phyloP scores from a whole-genome alignment of 2,888 invertebrate species.

The Tachina grossa region DNA sequence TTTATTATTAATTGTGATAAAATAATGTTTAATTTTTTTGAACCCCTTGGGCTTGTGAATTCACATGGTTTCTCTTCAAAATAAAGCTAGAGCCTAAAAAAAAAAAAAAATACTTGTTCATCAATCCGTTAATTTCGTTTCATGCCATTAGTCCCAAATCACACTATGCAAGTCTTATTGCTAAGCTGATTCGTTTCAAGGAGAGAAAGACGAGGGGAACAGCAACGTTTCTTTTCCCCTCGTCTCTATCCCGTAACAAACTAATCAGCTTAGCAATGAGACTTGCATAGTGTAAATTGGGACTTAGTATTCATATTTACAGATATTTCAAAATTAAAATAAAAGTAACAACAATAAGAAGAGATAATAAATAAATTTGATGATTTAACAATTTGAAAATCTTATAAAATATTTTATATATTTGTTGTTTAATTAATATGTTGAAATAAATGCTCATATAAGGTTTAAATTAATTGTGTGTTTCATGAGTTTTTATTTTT shows the following conservation, averaged over 20 bases:
- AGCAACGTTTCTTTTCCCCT: too few relatives aligned
- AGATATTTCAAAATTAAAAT: not conserved
- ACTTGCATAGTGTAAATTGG: too few relatives aligned
- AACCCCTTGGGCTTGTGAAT: not conserved
- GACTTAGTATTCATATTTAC: not conserved
- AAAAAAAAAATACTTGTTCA: conserved; percentile 33
- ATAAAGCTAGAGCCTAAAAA: not conserved
- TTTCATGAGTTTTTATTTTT: conserved; percentile 42
- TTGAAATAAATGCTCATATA: conserved; percentile 33
- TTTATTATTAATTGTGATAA: too few relatives aligned
- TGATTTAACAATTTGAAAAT: conserved; percentile 40
- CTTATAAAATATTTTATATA: not conserved
- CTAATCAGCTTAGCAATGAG: too few relatives aligned
- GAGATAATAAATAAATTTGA: not conserved
- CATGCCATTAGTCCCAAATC: too few relatives aligned
- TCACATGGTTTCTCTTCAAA: not conserved
- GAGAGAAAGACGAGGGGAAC: too few relatives aligned
- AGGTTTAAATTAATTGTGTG: conserved; percentile 55
- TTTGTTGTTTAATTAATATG: conserved; percentile 9
- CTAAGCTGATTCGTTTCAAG: too few relatives aligned
- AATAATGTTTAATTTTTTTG: too few relatives aligned
- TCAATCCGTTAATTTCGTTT: conserved; percentile 56
- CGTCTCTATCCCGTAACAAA: too few relatives aligned
- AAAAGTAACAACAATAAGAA: not conserved
- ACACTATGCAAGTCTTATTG: too few relatives aligned